phyloP scores from a whole-genome alignment of 2,888 invertebrate genomes.

The Dendrolimus pini region DNA sequence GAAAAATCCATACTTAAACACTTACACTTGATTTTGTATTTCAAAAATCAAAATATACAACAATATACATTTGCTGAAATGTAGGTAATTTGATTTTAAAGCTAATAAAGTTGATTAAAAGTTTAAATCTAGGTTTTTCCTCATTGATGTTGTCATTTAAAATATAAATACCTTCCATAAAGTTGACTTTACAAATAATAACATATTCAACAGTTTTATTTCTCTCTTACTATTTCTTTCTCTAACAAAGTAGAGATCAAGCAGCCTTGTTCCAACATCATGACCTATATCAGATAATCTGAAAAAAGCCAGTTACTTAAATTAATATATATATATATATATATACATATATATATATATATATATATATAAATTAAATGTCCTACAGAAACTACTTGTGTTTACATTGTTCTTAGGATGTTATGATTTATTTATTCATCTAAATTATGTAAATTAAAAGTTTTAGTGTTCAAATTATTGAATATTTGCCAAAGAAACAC shows the following conservation, averaged over 20 bases:
- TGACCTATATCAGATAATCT: constrained; percentile 96
- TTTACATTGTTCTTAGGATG: too few species aligned
- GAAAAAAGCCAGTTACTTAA: constrained; percentile 18
- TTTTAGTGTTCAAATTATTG: too few species aligned
- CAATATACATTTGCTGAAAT: too few species aligned
- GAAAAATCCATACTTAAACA: too few species aligned
- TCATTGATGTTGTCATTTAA: too few species aligned
- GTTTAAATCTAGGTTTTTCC: too few species aligned
- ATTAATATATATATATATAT: not conserved
- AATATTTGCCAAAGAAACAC: too few species aligned
- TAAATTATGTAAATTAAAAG: too few species aligned
- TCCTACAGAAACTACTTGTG: too few species aligned
- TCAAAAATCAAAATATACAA: too few species aligned
- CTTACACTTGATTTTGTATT: too few species aligned
- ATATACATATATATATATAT: not conserved
- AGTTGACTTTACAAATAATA: constrained; percentile 96
- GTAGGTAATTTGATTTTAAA: not conserved
- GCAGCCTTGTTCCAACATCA: constrained; percentile 94
- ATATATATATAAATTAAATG: not conserved
- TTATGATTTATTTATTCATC: too few species aligned
- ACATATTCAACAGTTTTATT: constrained; percentile 94
- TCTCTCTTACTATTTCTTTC: constrained; percentile 97
- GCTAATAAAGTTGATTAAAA: not conserved
- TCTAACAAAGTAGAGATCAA: constrained; percentile 95
- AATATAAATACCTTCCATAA: constrained; percentile 89